Evolutionary conservation across 2,888 invertebrate genomes (phyloP).

Genomic region (Hyposoter didymator): DNA sequence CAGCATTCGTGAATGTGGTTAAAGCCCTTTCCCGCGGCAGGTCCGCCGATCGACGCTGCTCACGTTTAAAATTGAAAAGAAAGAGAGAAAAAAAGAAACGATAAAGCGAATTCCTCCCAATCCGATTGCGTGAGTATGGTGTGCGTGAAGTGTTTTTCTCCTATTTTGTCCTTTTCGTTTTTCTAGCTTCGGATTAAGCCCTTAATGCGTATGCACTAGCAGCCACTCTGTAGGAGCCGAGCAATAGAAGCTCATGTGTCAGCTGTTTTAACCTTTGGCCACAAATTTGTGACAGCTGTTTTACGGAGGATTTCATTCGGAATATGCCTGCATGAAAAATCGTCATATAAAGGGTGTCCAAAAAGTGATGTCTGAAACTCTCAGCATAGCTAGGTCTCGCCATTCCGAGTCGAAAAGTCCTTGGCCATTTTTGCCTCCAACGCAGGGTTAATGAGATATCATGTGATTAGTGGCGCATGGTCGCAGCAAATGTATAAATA

Average conservation of each 20-base stretch:
- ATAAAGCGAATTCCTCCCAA: constrained; percentile 69
- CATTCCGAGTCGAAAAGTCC: background rate
- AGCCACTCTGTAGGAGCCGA: constrained; percentile 4
- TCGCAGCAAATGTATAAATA: background rate
- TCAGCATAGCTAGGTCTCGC: background rate
- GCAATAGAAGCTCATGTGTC: background rate
- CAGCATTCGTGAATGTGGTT: constrained; percentile 82
- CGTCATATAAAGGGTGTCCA: background rate
- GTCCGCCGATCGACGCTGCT: constrained; percentile 81
- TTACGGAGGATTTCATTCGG: background rate
- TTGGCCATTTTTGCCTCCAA: background rate
- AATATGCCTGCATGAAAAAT: background rate
- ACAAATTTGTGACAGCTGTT: background rate
- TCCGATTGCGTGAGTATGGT: constrained; percentile 13
- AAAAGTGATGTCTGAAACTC: background rate
- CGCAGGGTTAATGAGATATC: background rate
- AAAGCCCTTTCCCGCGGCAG: constrained; percentile 80
- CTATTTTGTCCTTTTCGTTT: background rate
- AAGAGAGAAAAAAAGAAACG: constrained; percentile 56
- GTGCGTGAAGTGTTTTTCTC: constrained; percentile 23
- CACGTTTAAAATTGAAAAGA: constrained; percentile 80
- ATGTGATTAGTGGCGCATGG: background rate
- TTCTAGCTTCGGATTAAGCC: constrained; percentile 37
- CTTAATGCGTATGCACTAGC: constrained; percentile 37
- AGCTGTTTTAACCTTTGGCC: background rate